Base-by-base conservation (phyloP, 1,140 invertebrate species). In the Polypedilum vanderplanki region DNA sequence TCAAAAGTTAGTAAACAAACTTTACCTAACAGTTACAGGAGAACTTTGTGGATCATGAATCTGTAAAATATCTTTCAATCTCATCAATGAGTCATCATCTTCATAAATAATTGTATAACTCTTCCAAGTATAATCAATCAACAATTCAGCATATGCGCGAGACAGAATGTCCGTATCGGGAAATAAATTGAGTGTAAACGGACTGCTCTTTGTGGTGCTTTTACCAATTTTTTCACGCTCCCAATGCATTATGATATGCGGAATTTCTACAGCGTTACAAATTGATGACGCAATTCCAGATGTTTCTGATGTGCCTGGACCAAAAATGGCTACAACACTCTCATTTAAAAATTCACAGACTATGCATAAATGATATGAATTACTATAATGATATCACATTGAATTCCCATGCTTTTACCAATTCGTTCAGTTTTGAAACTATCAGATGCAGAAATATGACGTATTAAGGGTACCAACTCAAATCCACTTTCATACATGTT, bases 81-180 rank as follows among this genome's bases (percentile, higher is more conserved):
- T 87, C 70, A 94, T 88, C 2, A 98, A 83, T 80, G 85, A 86
- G 67, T 89, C 89, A 75, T 93, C 89, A 73, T 89, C 86, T 80
- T 96, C 91, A 80, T 96, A 96, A 20, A 96, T 83, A 15, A 94
- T 88, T 0, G 91, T 90, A 78, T 92, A 96, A 76, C 86, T 88
- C 73, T 87, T 88, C 93, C 94, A 96, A 41, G 89, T 85, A 83
- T 90, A 89, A 76, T 89, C 87, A 75, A 88, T 85, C 3, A 94
- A 86, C 46, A 95, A 83, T 76, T 91, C 91, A 0, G 89, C 86
- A 75, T 90, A 88, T 12, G 90, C 91, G 83, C 89, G 85, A n/a
- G 90, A 88, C 20, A 94, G 83, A 7, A 87, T 79, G 1, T 87
- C 83, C 73, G 91, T 88, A 76, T 91, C 88, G 1, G 94, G 93